Base-by-base conservation (phyloP, 1,140 invertebrate species). In the Mycetomoellerius zeteki region DNA sequence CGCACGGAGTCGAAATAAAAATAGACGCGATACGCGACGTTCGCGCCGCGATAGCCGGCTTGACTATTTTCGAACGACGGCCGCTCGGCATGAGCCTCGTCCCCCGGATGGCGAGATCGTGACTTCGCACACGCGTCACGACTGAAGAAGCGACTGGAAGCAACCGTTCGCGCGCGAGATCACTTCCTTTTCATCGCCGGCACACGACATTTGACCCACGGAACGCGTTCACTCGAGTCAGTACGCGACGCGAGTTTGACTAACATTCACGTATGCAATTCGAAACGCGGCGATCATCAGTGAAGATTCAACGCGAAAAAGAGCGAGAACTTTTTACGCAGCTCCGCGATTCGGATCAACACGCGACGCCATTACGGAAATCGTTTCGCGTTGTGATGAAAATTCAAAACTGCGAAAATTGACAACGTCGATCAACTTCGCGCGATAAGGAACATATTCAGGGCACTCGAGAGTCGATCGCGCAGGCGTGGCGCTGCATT, bases 41-140 rank as follows among this genome's bases (percentile, higher is more conserved):
- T n/a, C n/a, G n/a, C n/a, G n/a, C n/a, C n/a, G n/a, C 60, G 71
- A 77, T 24, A 50, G 19, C 72, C 56, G 33, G 14, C 62, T 14
- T 27, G 33, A 75, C 89, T 90, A 90, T 90, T 90, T 90, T 88
- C 82, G 76, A 85, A 77, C 86, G 16, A 16, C 43, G 30, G 37
- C 24, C 64, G 33, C 72, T 80, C 67, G 50, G 43, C 75, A 50
- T 21, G 64, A 67, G 8, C 5, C 64, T 37, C 64, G 3, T 67
- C 76, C 58, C 62, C 76, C 77, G 86, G 62, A 86, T 27, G 37
- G 69, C 67, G 72, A 24, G 67, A 78, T 86, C 90, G 86, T 91
- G 90, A 91, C 86, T 72, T 37, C 54, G 85, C 89, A 90, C 71
- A 78, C 81, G 64, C 75, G 47, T 88, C 80, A 56, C 81, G 86